Evolutionary conservation across 2,888 invertebrate species (phyloP), one percentile per base, ranked within the genome.

Genomic region (Leptinotarsa peninsularis): DNA sequence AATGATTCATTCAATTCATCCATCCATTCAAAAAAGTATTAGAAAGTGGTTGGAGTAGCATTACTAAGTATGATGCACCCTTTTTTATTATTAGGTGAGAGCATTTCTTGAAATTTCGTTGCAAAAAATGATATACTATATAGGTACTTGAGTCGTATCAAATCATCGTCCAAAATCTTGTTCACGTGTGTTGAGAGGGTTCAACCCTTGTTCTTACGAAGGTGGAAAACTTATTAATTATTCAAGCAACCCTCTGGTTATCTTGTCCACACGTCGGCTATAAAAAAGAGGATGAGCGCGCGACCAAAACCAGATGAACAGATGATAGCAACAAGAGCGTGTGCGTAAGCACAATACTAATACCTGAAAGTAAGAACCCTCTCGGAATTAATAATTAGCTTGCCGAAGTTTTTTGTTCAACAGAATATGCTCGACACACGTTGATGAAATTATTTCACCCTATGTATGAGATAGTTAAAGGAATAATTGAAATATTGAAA

Each of bases 221-320:
- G 70, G 70, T 70, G 70, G 49, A 56, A 56, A 49, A 49, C 58
- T 70, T 49, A 58, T 80, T 80, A 81, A 81, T 81, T 80, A 82
- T 79, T 79, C 78, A 79, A 79, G 76, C 77, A 70, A 80, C 74
- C 79, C 78, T 72, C 78, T 74, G 67, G 71, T 71, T 81, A 78
- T 83, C 82, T 82, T 82, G 81, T 83, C 83, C 83, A 81, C 83
- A 81, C 81, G 82, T 73, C 80, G 75, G 68, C 66, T 73, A 77
- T 80, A 81, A 82, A 82, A 83, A 83, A 82, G 81, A 82, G 79
- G 81, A 80, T 79, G 78, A 78, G 73, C 76, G 78, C 76, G 78
- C 81, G 80, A 75, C 76, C 79, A 78, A 81, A 82, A 81, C 81
- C 82, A 81, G 84, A 85, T 85, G 85, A 84, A 83, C 85, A 85